Evolutionary conservation across 2,888 invertebrate genomes (phyloP).

Genomic region (Pristionchus fissidentatus): DNA sequence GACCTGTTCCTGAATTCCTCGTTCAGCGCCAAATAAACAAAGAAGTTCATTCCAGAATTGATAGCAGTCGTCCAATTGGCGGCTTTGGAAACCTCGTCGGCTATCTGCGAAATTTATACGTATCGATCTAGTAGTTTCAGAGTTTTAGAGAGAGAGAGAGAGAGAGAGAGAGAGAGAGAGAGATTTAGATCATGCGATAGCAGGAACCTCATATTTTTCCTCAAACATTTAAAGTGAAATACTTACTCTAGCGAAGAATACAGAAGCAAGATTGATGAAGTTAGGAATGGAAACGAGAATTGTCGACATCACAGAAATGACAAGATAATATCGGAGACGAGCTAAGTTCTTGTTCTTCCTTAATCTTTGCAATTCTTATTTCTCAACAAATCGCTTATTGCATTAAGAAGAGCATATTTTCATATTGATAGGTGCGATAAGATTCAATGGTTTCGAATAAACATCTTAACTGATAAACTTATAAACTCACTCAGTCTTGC

Average conservation of each 20-base stretch:
- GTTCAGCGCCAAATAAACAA: conserved; percentile 58
- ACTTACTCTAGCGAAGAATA: conserved; percentile 46
- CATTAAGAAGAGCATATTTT: not conserved
- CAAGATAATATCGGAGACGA: conserved; percentile 53
- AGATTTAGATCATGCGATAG: no score
- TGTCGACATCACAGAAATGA: conserved; percentile 51
- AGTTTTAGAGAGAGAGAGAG: not conserved
- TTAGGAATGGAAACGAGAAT: conserved; percentile 53
- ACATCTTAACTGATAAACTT: not conserved
- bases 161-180: not conserved
- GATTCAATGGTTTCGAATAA: no score
- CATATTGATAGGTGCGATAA: no score
- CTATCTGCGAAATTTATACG: conserved; percentile 41
- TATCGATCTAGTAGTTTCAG: not conserved
- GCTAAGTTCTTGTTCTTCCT: conserved; percentile 40
- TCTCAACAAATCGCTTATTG: no score
- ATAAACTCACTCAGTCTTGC: conserved; percentile 13
- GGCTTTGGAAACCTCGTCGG: conserved; percentile 50
- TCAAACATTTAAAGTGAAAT: not conserved
- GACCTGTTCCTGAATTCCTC: conserved; percentile 60
- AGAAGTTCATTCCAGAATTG: conserved; percentile 52
- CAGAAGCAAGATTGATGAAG: conserved; percentile 50
- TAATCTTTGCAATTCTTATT: not conserved
- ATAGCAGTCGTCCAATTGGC: conserved; percentile 52
- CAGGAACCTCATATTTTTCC: no score